Evolutionary conservation across 1,140 invertebrate genomes (phyloP), one percentile per base, ranked within the genome.

Genomic region (Mesaphorura yosii): DNA sequence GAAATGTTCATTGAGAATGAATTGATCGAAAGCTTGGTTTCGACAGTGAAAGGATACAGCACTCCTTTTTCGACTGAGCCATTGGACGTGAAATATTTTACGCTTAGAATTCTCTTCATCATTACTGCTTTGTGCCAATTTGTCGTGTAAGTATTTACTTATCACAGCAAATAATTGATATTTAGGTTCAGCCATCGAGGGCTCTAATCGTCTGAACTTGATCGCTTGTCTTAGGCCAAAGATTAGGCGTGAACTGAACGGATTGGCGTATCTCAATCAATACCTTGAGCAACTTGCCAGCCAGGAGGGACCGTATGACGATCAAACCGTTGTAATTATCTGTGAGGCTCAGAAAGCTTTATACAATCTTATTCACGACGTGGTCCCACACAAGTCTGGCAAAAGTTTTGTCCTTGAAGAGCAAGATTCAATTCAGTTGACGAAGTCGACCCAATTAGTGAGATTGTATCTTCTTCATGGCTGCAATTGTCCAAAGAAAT

Each of bases 341-440:
- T 84, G 80, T 70, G 89, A 95, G 73, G 79, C 88, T 58, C 74
- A 94, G 6, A 94, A 94, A 72, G 79, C 83, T 14, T 73, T 94
- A 52, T 96, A 93, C 67, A 95, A 93, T 68, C 69, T 95, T 48
- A 81, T 57, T 23, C 51, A 59, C 78, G n/a, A 74, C 82, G 20
- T 72, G 53, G 70, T 72, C 39, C 72, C 76, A 55, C 66, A 72
- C 14, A 66, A 68, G 25, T 26, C 51, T 29, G 46, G 47, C n/a
- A 20, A 50, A 2, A 41, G 51, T 31, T 41, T 4, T 2, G 67
- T 72, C 26, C 63, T 67, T 17, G 75, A 64, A 54, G 59, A 83
- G 64, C 79, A 82, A 60, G 80, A 86, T 64, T 77, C 85, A 61
- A 77, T 79, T 1, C 81, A 82, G 66, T 82, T 80, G 64, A 70